Evolutionary conservation across 1,140 invertebrate species (phyloP), one percentile per base, ranked within the genome.

Genomic region (Drosophila lini): DNA sequence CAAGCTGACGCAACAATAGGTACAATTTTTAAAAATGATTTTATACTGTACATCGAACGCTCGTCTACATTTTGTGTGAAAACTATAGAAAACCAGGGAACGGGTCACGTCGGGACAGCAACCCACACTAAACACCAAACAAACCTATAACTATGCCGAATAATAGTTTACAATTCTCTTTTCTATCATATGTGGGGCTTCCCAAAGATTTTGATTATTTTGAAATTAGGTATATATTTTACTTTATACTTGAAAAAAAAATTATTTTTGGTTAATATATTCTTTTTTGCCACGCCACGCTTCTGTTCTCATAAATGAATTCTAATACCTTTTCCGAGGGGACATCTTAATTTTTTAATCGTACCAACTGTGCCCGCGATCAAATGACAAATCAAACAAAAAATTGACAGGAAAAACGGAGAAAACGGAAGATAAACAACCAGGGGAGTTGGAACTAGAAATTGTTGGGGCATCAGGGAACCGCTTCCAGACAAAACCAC

Each of bases 331-430:
- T 81, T 53, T 71, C 25, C 11, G n/a, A 55, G 19, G 47, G 63
- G 50, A 50, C 38, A 55, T 78, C 52, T 78, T 65, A 80, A 77
- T 73, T 88, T 89, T 88, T 89, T 88, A 88, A 84, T 89, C 83
- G 83, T 78, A 55, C 80, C 83, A 88, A 88, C 84, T 89, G 84
- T 78, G 74, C 47, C 58, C 34, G 65, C 69, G 84, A 88, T 88
- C 84, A 84, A 88, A 88, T 88, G 84, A 84, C 84, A 89, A 89
- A 80, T 89, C 84, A 88, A 88, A 88, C 84, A 78, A 79, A 71
- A 85, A 86, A 62, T 64, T 71, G 65, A 79, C 83, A 76, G 50
- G 67, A 62, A 75, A 71, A 75, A 67, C 28, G 57, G 60, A 80
- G 65, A 47, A 40, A 63, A 32, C 42, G n/a, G n/a, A 40, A 32